phyloP scores from a whole-genome alignment of 2,888 invertebrate genomes.

The Lutraria lutraria region DNA sequence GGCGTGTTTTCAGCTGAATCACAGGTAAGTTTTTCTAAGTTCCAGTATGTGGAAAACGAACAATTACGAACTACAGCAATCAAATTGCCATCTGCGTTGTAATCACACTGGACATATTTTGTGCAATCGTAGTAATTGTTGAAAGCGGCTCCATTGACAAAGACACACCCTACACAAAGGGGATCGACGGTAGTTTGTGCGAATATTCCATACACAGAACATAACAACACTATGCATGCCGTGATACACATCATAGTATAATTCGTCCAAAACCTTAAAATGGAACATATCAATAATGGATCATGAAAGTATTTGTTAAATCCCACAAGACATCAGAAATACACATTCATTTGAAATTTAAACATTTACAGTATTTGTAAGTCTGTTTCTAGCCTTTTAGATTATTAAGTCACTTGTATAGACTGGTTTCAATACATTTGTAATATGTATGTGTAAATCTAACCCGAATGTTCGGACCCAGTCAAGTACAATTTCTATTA shows the following conservation, averaged over 20 bases:
- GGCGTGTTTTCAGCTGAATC: slow-evolving; percentile 53
- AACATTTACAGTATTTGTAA: too few species aligned
- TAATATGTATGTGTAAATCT: too few species aligned
- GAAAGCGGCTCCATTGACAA: slow-evolving; percentile 70
- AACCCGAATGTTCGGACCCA: too few species aligned
- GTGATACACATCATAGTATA: neutral
- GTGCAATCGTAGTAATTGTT: slow-evolving; percentile 72
- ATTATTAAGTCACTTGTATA: too few species aligned
- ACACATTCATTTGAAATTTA: too few species aligned
- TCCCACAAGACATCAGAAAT: too few species aligned
- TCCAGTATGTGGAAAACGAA: slow-evolving; percentile 76
- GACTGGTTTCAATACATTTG: too few species aligned
- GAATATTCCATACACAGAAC: neutral
- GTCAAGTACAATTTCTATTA: too few species aligned
- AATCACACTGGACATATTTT: slow-evolving; percentile 75
- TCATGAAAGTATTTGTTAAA: too few species aligned
- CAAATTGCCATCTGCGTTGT: slow-evolving; percentile 51
- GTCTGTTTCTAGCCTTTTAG: too few species aligned
- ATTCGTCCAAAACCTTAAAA: too few species aligned
- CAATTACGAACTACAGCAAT: slow-evolving; percentile 69
- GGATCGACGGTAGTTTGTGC: slow-evolving; percentile 1
- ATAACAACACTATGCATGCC: neutral
- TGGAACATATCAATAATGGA: too few species aligned
- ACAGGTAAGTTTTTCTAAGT: slow-evolving; percentile 69
- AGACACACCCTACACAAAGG: slow-evolving; percentile 38